Conservation (phyloP, 2,888 invertebrate species). For the Heliconius cydno region DNA sequence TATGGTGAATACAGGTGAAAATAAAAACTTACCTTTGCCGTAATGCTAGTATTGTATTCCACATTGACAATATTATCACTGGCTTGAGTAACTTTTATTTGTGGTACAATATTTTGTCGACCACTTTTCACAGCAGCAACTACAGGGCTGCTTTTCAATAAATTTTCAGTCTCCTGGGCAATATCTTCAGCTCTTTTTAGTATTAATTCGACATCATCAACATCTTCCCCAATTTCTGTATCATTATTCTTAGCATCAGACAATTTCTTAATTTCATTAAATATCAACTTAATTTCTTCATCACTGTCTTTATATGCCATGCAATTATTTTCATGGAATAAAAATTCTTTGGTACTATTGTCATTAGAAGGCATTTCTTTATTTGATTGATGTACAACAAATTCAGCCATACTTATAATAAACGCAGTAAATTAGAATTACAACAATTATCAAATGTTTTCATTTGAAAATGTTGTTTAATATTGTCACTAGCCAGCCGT, state of each 20-base stretch:
- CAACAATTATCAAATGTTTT: not conserved
- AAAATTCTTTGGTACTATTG: constrained; percentile 76
- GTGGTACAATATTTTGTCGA: constrained; percentile 56
- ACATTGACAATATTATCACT: constrained; percentile 52
- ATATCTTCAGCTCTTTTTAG: constrained; percentile 76
- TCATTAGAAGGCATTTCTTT: constrained; percentile 66
- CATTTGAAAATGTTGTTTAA: constrained; percentile 30
- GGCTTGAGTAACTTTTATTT: constrained; percentile 73
- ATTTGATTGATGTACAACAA: constrained; percentile 40
- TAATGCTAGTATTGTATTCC: constrained; percentile 52
- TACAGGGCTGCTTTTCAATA: constrained; percentile 68
- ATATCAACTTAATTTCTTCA: constrained; percentile 86
- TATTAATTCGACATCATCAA: constrained; percentile 75
- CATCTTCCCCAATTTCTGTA: constrained; percentile 62
- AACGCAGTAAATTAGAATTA: not conserved
- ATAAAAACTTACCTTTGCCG: constrained; percentile 53
- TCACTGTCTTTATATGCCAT: constrained; percentile 76
- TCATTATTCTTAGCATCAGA: constrained; percentile 63
- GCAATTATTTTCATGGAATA: constrained; percentile 72
- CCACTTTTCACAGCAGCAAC: constrained; percentile 49
- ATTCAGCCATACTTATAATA: constrained; percentile 58
- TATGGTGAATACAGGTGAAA: not conserved
- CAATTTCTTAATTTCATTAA: constrained; percentile 86
- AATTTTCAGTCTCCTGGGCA: constrained; percentile 69
- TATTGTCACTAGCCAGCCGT: constrained; percentile 30